Base-by-base conservation (phyloP, 1,140 invertebrate genomes). In the Eupeodes corollae region DNA sequence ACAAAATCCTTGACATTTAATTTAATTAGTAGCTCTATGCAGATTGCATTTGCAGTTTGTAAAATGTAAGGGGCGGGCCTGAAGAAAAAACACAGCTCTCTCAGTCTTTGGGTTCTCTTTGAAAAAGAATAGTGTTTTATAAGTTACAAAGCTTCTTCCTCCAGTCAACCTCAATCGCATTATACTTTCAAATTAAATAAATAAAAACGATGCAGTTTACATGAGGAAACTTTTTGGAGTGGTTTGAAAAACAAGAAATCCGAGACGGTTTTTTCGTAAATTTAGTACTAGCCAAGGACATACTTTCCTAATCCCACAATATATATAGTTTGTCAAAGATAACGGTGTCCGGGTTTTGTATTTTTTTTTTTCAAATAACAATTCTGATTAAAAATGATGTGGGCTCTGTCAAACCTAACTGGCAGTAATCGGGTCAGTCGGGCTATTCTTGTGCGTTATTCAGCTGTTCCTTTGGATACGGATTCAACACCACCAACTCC, bases 391-490 rank as follows among this genome's bases (percentile, higher is more conserved):
- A 49, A 50, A 52, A 67, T 67, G 63, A 67, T 64, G 53, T 67
- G 63, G 63, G 63, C 63, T 52, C 57, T 67, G 30, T 67, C 63
- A 41, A 67, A 66, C 56, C 52, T 66, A 35, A 66, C 63, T 46
- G 63, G 63, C 47, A 54, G 63, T 49, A 67, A 67, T 56, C 63
- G 63, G 6, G 63, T 67, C 37, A 67, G 63, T 50, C 64, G 63
- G 15, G 63, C 63, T 30, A 59, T 67, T 32, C 59, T 65, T 6
- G 63, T 67, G n/a, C 61, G 61, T 6, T 67, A 67, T 39, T 66
- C 63, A n/a, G 61, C 59, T 21, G 61, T 67, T 40, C 63, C 63
- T 5, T 26, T 61, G 48, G 58, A 42, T 42, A 18, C 63, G 1
- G 59, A 62, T 11, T 52, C 50, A 14, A 51, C 3, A 5, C 41